Percentiles rank a stretch among this genome's conserved stretches.
Evolutionary conservation across 2,888 invertebrate species (phyloP).

Genomic region (Ophion obscuratus): DNA sequence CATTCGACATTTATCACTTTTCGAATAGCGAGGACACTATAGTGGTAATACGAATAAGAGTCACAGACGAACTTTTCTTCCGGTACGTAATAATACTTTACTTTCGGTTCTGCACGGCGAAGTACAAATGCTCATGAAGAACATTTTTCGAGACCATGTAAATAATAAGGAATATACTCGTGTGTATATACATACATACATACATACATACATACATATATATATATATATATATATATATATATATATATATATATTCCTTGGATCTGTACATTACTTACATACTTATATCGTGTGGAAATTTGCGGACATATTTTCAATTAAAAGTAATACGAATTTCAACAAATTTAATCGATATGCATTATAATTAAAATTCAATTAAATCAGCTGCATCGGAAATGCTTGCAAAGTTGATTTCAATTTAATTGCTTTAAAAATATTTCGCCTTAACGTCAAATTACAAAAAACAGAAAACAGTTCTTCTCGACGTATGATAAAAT

Average conservation of each 20-base stretch:
- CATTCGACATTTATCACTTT: not conserved
- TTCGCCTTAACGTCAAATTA: not conserved
- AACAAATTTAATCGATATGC: not conserved
- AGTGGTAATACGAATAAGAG: conserved; percentile 65
- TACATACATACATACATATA: conserved; percentile 9
- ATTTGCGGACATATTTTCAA: not conserved
- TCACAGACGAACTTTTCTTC: conserved; percentile 62
- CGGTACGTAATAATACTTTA: conserved; percentile 67
- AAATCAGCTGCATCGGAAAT: conserved; percentile 5
- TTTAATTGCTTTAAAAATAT: not conserved
- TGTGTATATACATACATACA: not conserved
- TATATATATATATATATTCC: conserved; percentile 15
- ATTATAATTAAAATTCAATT: not conserved
- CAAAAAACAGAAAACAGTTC: not conserved
- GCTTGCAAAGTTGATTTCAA: not conserved
- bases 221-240: not conserved
- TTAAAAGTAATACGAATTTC: not conserved
- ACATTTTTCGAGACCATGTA: conserved; percentile 23
- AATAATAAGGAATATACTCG: not conserved
- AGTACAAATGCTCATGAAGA: conserved; percentile 39
- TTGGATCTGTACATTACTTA: not conserved
- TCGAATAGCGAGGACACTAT: conserved; percentile 33
- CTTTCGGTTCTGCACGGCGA: conserved; percentile 47
- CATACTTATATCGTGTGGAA: not conserved
- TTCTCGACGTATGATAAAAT: not conserved